Percentiles rank a stretch among this genome's conserved stretches.
Evolutionary conservation across 2,888 invertebrate species (phyloP).

Genomic region (Lacanobia wlatinum): DNA sequence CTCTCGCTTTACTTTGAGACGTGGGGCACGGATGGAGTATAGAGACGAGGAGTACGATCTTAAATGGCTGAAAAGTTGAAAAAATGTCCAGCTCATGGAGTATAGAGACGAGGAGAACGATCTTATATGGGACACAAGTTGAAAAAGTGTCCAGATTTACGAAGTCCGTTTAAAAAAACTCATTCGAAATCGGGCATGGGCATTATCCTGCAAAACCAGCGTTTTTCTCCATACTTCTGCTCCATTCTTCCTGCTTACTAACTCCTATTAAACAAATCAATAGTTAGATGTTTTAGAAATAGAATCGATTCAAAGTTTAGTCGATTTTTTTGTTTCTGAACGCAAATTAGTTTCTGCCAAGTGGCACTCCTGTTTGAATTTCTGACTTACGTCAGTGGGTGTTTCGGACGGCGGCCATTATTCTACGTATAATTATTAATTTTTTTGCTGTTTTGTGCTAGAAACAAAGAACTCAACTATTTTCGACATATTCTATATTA

Average conservation of each 20-base stretch:
- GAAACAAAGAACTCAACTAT: slow-evolving; percentile 85
- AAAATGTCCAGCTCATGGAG: too few species aligned
- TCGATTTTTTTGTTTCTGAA: slow-evolving; percentile 73
- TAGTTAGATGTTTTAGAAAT: too few species aligned
- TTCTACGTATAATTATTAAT: slow-evolving; percentile 88
- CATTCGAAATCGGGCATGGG: not conserved
- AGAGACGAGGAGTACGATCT: too few species aligned
- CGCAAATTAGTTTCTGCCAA: slow-evolving; percentile 87
- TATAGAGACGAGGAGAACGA: too few species aligned
- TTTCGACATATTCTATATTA: slow-evolving; percentile 77
- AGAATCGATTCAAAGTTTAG: slow-evolving; percentile 42
- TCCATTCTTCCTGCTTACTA: not conserved
- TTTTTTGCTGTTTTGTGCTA: slow-evolving; percentile 87
- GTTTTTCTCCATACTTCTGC: too few species aligned
- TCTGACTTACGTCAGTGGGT: slow-evolving; percentile 90
- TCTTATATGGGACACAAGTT: too few species aligned
- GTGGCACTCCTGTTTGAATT: slow-evolving; percentile 89
- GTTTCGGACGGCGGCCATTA: slow-evolving; percentile 90
- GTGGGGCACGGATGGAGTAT: too few species aligned
- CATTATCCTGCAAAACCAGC: too few species aligned
- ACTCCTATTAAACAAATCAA: too few species aligned
- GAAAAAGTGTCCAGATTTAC: too few species aligned
- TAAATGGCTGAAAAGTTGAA: too few species aligned
- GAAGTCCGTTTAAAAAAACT: not conserved
- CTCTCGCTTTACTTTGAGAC: too few species aligned